Evolutionary conservation across 2,797 vertebrate genomes (phyloP).

Genomic region (Propithecus deckenii): DNA sequence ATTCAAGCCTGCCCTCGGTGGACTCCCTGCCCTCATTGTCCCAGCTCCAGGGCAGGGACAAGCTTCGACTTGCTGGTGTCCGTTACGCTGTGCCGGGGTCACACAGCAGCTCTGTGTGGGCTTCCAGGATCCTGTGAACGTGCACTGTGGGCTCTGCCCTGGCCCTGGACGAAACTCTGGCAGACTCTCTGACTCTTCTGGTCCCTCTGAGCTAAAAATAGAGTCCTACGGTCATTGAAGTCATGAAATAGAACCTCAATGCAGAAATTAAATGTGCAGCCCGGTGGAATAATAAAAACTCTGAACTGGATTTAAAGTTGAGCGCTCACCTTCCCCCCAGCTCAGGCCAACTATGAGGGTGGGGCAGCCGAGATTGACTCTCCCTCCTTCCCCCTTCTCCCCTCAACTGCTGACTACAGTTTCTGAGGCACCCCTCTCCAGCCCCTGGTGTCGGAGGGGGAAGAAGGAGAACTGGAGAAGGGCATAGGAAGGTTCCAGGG

Average conservation of each 20-base stretch:
- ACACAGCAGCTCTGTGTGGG: not conserved
- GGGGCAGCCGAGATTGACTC: accelerated
- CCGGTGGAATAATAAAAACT: not conserved
- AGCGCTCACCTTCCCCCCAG: not conserved
- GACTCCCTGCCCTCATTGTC: not conserved
- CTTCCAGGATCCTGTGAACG: not conserved
- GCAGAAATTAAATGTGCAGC: not conserved
- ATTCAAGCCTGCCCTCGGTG: not conserved
- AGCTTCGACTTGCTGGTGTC: not conserved
- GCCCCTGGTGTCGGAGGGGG: not conserved
- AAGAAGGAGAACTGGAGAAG: not conserved
- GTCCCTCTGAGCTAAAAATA: not conserved
- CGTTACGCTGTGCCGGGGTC: not conserved
- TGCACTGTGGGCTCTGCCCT: not conserved
- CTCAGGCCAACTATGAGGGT: not conserved
- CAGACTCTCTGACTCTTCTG: not conserved
- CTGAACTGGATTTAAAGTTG: not conserved
- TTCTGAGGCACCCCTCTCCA: not conserved
- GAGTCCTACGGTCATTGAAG: not conserved
- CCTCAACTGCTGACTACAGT: not conserved
- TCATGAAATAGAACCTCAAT: not conserved
- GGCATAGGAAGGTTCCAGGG: not conserved
- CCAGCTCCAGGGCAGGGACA: not conserved
- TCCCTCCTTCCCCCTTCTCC: not conserved
- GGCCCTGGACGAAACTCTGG: not conserved